These are phyloP conservation scores for Nudaria mundana DNA, from an alignment of 2,888 invertebrate species.

Conservation along the genomic window DNA sequence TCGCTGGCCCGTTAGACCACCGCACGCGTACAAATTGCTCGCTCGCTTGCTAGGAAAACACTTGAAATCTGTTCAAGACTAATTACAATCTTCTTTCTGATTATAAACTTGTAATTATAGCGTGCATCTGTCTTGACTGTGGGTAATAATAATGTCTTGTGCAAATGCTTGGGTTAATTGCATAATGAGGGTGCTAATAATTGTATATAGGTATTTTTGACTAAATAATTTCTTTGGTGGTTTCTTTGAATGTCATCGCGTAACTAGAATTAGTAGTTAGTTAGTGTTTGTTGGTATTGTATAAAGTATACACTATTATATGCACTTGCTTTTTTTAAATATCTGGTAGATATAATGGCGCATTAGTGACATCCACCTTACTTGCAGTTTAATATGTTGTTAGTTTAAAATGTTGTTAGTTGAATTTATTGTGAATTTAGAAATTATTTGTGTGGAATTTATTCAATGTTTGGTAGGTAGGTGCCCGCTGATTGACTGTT, in stretches of 20 bases:
- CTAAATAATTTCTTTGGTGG: constrained; percentile 11
- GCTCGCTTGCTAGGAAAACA: constrained; percentile 41
- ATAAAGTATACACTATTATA: too few relatives aligned
- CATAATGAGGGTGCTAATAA: constrained; percentile 17
- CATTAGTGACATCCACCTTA: too few relatives aligned
- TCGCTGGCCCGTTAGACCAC: constrained; percentile 62
- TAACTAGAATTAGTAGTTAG: neutral
- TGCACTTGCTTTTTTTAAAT: too few relatives aligned
- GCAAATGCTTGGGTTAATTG: constrained; percentile 22
- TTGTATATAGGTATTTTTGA: constrained; percentile 12
- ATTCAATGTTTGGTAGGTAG: too few relatives aligned
- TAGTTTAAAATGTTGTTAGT: too few relatives aligned
- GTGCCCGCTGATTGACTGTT: too few relatives aligned
- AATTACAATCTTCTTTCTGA: constrained; percentile 38
- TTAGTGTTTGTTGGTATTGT: too few relatives aligned
- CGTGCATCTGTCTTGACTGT: constrained; percentile 19
- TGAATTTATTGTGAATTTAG: too few relatives aligned
- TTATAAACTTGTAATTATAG: constrained; percentile 29
- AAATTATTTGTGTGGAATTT: too few relatives aligned
- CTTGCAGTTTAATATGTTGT: too few relatives aligned
- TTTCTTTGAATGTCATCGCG: constrained; percentile 7
- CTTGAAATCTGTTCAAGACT: constrained; percentile 45
- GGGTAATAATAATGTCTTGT: constrained; percentile 21
- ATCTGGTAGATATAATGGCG: too few relatives aligned
- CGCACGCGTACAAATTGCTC: constrained; percentile 59